A percentile compares a stretch with the other conserved stretches of the same genome.
Evolutionary conservation across 1,140 invertebrate species (phyloP).

Genomic region (Elysia chlorotica): DNA sequence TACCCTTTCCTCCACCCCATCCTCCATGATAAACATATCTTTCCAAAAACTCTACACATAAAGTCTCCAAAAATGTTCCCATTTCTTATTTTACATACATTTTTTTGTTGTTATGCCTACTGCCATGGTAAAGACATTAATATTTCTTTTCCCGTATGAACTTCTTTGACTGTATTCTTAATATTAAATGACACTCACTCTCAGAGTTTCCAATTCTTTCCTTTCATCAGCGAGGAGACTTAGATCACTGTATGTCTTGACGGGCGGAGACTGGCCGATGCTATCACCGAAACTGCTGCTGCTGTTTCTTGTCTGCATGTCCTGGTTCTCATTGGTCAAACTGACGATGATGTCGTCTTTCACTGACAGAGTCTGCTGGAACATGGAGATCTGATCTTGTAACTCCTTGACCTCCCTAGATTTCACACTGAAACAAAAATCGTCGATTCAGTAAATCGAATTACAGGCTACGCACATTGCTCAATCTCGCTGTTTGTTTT

Average conservation of each 20-base stretch:
- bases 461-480: too few species aligned
- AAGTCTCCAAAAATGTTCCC: too few species aligned
- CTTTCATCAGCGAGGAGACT: slow-evolving; percentile 16
- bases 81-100: too few species aligned
- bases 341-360: slow-evolving; percentile 60
- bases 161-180: too few species aligned
- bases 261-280: background rate
- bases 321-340: slow-evolving; percentile 58
- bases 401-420: slow-evolving; percentile 37
- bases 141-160: too few species aligned
- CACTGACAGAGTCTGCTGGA: slow-evolving; percentile 56
- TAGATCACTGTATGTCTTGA: background rate
- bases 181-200: slow-evolving; percentile 24
- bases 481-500: too few species aligned
- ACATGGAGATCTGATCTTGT: slow-evolving; percentile 54
- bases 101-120: too few species aligned
- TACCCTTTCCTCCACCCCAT: too few species aligned
- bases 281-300: background rate
- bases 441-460: too few species aligned
- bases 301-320: slow-evolving; percentile 41
- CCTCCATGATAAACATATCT: too few species aligned
- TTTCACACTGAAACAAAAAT: slow-evolving; percentile 18
- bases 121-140: too few species aligned
- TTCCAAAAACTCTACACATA: too few species aligned
- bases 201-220: slow-evolving; percentile 30